phyloP scores from a whole-genome alignment of 2,888 invertebrate species.

The Steinernema scapterisci region DNA sequence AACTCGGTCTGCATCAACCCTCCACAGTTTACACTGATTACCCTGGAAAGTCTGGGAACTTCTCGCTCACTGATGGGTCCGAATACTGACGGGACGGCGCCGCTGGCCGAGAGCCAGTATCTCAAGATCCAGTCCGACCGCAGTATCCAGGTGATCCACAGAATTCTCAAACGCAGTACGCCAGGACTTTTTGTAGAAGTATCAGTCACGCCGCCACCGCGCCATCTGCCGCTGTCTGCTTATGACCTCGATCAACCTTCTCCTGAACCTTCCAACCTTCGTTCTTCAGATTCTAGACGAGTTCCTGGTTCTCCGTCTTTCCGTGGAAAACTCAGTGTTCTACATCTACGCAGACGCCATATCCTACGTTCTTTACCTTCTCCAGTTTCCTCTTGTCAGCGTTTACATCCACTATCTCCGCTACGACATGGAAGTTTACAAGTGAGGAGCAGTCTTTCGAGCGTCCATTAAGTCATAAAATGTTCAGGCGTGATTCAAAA shows the following conservation, averaged over 20 bases:
- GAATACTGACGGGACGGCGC: not conserved
- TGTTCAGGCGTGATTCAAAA: slow-evolving; percentile 19
- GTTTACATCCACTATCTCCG: slow-evolving; percentile 49
- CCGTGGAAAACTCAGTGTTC: slow-evolving; percentile 19
- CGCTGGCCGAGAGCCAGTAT: slow-evolving; percentile 11
- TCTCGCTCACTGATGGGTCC: not conserved
- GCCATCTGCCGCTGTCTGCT: slow-evolving; percentile 51
- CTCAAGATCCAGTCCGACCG: slow-evolving; percentile 19
- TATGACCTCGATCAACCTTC: slow-evolving; percentile 46
- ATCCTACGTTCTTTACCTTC: slow-evolving; percentile 49
- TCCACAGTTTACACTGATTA: slow-evolving; percentile 43
- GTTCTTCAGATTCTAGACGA: slow-evolving; percentile 49
- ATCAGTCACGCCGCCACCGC: slow-evolving; percentile 40
- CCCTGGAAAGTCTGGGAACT: slow-evolving; percentile 42
- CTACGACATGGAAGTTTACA: slow-evolving; percentile 41
- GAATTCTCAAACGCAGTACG: too few relatives aligned
- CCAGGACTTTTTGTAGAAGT: slow-evolving; percentile 35
- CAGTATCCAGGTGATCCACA: slow-evolving; percentile 10
- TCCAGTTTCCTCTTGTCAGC: slow-evolving; percentile 51
- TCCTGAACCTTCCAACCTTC: slow-evolving; percentile 49
- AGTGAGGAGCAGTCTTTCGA: not conserved
- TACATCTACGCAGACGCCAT: slow-evolving; percentile 46
- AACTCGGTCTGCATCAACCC: slow-evolving; percentile 41
- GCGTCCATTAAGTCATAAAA: not conserved
- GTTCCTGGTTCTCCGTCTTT: slow-evolving; percentile 41